Evolutionary conservation across 2,797 vertebrate genomes (phyloP), one percentile per base, ranked within the genome.

Genomic region (Tapera naevia): DNA sequence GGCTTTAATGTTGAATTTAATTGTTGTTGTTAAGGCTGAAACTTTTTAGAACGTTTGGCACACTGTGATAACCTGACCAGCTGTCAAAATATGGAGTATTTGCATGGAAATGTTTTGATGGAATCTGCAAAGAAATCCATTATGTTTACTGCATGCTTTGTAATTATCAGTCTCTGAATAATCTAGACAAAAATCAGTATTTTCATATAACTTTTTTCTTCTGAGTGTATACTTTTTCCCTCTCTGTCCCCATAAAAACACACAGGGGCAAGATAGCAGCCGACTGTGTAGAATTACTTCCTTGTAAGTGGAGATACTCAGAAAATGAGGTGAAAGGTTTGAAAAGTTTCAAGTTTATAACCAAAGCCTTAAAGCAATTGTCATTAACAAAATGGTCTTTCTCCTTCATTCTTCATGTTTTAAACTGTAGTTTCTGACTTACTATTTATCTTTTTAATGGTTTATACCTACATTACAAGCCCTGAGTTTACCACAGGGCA

Each of bases 371-470:
- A 66, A 80, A 93, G 94, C 91, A 51, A 1, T 25, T 92, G 75
- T 83, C 82, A 61, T 92, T 93, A 93, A 54, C 73, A 81, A 61
- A 92, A 91, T 69, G 24, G 24, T 61, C 69, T 86, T 80, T 86
- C 69, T 88, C 18, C 60, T 74, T 76, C 54, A 18, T 89, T 80
- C 79, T 69, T 95, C 30, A 7, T 28, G 75, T 71, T 81, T 50
- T 41, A 58, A 57, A 64, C 50, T 54, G 65, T 39, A 54, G 24
- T 41, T 71, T 80, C 57, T 74, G 87, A 58, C 70, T 86, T 86
- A 23, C 79, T 75, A 86, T 94, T 92, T 89, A 37, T 95, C 82
- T 91, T 88, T 92, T 83, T 92, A 94, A 91, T 95, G 91, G 45
- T 50, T 85, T 78, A 25, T 78, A 43, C 79, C 92, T 92, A 33